phyloP scores from a whole-genome alignment of 2,113 vertebrate species.

The Pangasianodon gigas region DNA sequence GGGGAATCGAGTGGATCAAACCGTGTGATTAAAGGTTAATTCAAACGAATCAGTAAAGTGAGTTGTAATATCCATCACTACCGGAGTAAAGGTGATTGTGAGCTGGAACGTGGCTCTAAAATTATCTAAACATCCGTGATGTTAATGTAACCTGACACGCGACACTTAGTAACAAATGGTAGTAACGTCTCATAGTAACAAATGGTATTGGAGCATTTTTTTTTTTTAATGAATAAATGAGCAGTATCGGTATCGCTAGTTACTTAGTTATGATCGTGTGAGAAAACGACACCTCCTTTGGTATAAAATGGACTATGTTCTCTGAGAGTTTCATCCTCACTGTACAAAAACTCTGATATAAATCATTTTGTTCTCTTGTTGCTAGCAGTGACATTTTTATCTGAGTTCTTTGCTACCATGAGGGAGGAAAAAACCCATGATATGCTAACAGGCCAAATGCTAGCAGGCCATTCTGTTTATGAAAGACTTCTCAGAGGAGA shows the following conservation, averaged over 20 bases:
- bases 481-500: constrained; percentile 1
- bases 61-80: background rate
- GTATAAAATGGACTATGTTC: background rate
- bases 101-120: background rate
- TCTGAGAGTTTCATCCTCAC: too few relatives aligned
- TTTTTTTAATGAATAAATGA: too few relatives aligned
- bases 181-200: background rate
- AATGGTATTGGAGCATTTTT: background rate
- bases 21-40: background rate
- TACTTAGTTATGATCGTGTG: background rate
- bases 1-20: background rate
- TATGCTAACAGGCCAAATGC: background rate
- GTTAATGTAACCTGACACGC: background rate
- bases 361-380: background rate
- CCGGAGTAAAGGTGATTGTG: background rate
- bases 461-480: constrained; percentile 3
- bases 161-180: background rate
- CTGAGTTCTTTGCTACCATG: background rate
- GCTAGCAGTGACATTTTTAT: background rate
- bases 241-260: background rate
- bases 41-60: background rate
- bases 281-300: background rate
- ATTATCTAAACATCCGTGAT: background rate
- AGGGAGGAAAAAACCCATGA: background rate
- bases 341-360: background rate